These are phyloP conservation scores for Melieria picta DNA, from an alignment of 2,888 invertebrate species.

Conservation along the genomic window DNA sequence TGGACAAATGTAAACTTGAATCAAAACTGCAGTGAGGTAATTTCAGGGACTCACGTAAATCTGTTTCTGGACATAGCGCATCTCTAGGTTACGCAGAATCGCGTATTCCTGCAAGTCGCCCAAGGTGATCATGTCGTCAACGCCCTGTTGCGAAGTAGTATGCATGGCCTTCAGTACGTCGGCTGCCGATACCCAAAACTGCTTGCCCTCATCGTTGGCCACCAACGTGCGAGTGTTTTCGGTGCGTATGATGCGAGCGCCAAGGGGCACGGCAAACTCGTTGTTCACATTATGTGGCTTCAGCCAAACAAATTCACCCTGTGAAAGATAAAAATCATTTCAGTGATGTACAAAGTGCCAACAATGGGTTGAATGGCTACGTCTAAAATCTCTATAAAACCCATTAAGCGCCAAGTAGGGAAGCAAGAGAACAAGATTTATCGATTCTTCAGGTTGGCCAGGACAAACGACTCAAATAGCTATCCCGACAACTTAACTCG, in stretches of 20 bases:
- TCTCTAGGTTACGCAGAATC: constrained; percentile 88
- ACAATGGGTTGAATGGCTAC: too few relatives aligned
- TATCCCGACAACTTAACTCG: too few relatives aligned
- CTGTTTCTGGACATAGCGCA: constrained; percentile 85
- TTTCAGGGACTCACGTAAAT: constrained; percentile 82
- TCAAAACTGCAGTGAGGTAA: neutral
- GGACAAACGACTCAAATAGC: too few relatives aligned
- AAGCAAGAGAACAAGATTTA: too few relatives aligned
- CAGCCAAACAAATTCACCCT: constrained; percentile 93
- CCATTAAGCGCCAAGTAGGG: too few relatives aligned
- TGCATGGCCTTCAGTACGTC: constrained; percentile 79
- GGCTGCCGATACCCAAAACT: constrained; percentile 71
- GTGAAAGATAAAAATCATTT: constrained; percentile 16
- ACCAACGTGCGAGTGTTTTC: constrained; percentile 82
- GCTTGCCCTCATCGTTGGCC: constrained; percentile 84
- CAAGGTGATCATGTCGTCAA: constrained; percentile 95
- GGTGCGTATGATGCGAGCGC: constrained; percentile 82
- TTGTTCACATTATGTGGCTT: constrained; percentile 71
- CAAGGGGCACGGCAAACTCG: constrained; percentile 87
- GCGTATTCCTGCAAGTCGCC: constrained; percentile 96
- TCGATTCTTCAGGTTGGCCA: too few relatives aligned
- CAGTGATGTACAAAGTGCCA: too few relatives aligned
- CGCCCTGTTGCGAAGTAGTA: constrained; percentile 80
- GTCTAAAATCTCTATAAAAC: too few relatives aligned
- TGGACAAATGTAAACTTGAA: constrained; percentile 36